phyloP scores from a whole-genome alignment of 2,888 invertebrate species.

The Xylophagus ater region DNA sequence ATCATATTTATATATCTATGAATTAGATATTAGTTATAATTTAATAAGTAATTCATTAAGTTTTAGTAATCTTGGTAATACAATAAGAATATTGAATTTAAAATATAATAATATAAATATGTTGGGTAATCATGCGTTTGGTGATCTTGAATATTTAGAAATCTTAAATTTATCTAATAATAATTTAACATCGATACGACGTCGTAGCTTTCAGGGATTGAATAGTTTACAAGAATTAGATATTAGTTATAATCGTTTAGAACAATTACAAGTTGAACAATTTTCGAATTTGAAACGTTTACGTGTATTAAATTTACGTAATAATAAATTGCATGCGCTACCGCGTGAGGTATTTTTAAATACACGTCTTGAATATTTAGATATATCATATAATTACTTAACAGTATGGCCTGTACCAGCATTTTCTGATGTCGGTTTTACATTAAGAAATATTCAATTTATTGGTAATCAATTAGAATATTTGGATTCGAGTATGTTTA shows the following conservation, averaged over 20 bases:
- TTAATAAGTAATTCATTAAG: constrained; percentile 53
- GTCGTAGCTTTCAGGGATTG: constrained; percentile 66
- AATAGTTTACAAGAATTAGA: constrained; percentile 67
- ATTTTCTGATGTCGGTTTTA: constrained; percentile 66
- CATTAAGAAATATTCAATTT: constrained; percentile 65
- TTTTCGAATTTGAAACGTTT: constrained; percentile 66
- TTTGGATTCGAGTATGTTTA: constrained; percentile 77
- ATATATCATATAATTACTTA: constrained; percentile 67
- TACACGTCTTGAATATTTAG: constrained; percentile 67
- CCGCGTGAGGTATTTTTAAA: constrained; percentile 70
- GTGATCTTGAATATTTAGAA: constrained; percentile 57
- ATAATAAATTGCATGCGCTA: constrained; percentile 60
- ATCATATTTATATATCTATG: constrained; percentile 48
- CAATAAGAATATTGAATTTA: constrained; percentile 57
- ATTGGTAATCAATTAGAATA: constrained; percentile 73
- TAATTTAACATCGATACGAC: constrained; percentile 56
- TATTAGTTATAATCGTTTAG: constrained; percentile 62
- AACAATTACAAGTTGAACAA: constrained; percentile 66
- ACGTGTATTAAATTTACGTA: constrained; percentile 58
- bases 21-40: constrained; percentile 61
- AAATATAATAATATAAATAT: constrained; percentile 61
- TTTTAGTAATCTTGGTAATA: constrained; percentile 50
- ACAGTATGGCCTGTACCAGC: constrained; percentile 69
- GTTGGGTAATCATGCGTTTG: constrained; percentile 64
- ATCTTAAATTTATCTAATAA: constrained; percentile 64